phyloP scores from a whole-genome alignment of 1,140 invertebrate species.

The Trachelipus rathkii region DNA sequence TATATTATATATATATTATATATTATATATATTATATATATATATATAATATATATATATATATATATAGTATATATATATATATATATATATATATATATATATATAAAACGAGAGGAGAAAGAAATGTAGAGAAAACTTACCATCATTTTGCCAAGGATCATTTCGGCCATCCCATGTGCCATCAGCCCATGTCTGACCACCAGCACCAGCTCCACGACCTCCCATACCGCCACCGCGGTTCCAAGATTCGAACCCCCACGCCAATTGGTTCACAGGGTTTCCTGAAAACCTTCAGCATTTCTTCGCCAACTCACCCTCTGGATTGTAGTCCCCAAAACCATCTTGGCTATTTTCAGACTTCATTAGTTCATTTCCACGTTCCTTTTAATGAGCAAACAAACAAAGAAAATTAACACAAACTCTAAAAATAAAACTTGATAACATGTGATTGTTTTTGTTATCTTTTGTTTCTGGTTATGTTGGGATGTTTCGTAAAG shows the following conservation, averaged over 20 bases:
- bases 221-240: conserved; percentile 3
- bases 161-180: background rate
- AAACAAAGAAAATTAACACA: background rate
- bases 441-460: too few relatives aligned
- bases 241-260: too few relatives aligned
- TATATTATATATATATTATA: too few relatives aligned
- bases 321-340: background rate
- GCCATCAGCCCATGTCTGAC: background rate
- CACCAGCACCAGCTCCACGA: background rate
- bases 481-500: too few relatives aligned
- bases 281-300: background rate
- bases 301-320: background rate
- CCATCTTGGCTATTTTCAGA: background rate
- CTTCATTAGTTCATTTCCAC: conserved; percentile 4
- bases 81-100: too few relatives aligned
- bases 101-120: too few relatives aligned
- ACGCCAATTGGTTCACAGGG: too few relatives aligned
- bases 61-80: too few relatives aligned
- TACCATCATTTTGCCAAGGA: conserved; percentile 1
- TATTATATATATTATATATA: too few relatives aligned
- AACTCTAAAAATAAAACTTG: too few relatives aligned
- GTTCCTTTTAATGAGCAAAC: background rate
- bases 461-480: too few relatives aligned
- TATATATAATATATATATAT: too few relatives aligned
- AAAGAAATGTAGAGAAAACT: background rate